Conservation (phyloP, 2,888 invertebrate species). For the Pecten maximus region DNA sequence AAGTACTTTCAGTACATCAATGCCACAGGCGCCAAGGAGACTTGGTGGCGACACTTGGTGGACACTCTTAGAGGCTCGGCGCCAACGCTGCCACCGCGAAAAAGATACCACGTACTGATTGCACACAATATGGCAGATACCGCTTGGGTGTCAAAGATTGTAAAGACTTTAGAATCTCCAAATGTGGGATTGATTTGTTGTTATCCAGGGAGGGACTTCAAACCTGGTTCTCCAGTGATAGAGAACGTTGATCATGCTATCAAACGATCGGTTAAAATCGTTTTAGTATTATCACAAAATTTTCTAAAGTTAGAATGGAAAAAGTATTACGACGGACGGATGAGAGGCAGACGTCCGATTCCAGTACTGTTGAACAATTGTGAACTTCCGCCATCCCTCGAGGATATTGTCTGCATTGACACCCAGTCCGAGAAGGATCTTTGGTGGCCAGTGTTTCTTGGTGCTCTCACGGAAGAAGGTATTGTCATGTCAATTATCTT, state of each 20-base stretch:
- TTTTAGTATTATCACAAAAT: constrained; percentile 46
- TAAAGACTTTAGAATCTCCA: constrained; percentile 51
- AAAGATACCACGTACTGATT: constrained; percentile 50
- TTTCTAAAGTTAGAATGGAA: constrained; percentile 51
- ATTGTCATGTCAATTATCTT: neutral
- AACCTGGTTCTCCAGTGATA: constrained; percentile 44
- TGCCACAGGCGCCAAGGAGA: constrained; percentile 44
- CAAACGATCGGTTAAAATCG: constrained; percentile 43
- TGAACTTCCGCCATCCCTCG: constrained; percentile 42
- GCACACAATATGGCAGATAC: constrained; percentile 47
- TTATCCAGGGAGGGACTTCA: constrained; percentile 52
- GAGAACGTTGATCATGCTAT: constrained; percentile 48
- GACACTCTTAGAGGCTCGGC: constrained; percentile 42
- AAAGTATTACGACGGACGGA: constrained; percentile 47
- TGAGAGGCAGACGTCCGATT: constrained; percentile 39
- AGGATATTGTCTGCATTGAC: constrained; percentile 49
- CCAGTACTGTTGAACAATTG: constrained; percentile 47
- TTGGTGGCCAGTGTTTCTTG: constrained; percentile 46
- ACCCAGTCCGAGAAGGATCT: constrained; percentile 39
- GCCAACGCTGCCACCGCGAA: constrained; percentile 44
- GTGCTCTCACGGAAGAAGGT: constrained; percentile 52
- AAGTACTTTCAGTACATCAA: constrained; percentile 51
- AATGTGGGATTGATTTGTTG: constrained; percentile 46
- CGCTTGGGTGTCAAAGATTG: constrained; percentile 46
- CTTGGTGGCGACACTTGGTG: constrained; percentile 51